Percentiles rank a stretch among this genome's conserved stretches.
Evolutionary conservation across 2,888 invertebrate genomes (phyloP).

Genomic region (Octonoba sinensis): DNA sequence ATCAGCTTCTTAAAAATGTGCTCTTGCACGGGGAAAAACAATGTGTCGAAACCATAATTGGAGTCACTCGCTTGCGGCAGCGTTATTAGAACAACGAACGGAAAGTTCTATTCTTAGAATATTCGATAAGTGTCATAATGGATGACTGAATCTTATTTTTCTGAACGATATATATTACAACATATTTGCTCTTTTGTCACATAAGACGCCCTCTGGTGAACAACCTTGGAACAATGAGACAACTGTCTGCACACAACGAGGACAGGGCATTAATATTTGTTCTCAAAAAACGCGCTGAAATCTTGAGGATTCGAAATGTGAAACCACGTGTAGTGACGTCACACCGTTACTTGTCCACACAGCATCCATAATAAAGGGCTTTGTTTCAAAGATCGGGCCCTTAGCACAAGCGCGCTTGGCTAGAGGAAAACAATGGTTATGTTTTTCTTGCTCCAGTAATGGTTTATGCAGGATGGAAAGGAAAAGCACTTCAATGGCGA

Average conservation of each 20-base stretch:
- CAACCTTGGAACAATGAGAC: conserved; percentile 47
- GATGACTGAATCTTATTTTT: conserved; percentile 28
- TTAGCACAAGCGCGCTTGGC: conserved; percentile 23
- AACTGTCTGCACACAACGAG: conserved; percentile 25
- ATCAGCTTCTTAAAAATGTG: too few species aligned
- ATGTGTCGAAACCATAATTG: too few species aligned
- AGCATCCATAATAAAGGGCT: conserved; percentile 28
- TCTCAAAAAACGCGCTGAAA: not conserved
- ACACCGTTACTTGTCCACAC: not conserved
- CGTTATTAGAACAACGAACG: not conserved
- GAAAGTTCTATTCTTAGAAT: conserved; percentile 32
- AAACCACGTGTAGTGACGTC: conserved; percentile 36
- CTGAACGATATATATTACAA: not conserved
- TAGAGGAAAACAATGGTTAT: conserved; percentile 32
- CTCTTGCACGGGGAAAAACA: too few species aligned
- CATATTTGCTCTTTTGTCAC: not conserved
- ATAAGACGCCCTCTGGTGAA: conserved; percentile 38
- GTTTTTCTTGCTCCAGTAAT: conserved; percentile 35
- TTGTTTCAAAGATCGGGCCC: conserved; percentile 32
- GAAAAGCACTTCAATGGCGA: too few species aligned
- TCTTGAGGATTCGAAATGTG: conserved; percentile 21
- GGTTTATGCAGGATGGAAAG: too few species aligned
- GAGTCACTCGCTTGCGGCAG: too few species aligned
- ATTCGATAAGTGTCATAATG: conserved; percentile 13
- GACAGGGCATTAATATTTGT: not conserved